Percentiles rank a stretch among this genome's conserved stretches.
Conservation (phyloP, 2,888 invertebrate species). For the Pogonocherus hispidulus region DNA sequence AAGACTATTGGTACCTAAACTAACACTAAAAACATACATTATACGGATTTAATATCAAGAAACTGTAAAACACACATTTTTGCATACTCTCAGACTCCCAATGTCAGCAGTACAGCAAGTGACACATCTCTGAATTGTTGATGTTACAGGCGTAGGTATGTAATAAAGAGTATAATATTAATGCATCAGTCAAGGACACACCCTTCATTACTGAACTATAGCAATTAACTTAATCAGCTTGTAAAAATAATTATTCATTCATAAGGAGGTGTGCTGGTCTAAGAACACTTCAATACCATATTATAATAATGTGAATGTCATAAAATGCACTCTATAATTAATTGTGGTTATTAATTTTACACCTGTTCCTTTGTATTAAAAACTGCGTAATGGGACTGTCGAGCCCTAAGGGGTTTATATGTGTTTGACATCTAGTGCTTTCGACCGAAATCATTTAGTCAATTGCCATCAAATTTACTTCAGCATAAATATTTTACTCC, state of each 20-base stretch:
- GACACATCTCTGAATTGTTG: conserved; percentile 18
- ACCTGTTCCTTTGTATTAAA: conserved; percentile 28
- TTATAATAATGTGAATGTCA: conserved; percentile 37
- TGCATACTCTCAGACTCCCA: no score
- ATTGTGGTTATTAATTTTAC: conserved; percentile 18
- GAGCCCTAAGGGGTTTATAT: neutral
- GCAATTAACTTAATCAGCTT: conserved; percentile 35
- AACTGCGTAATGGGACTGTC: conserved; percentile 23
- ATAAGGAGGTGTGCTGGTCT: conserved; percentile 31
- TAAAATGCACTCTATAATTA: conserved; percentile 31
- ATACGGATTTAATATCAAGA: no score
- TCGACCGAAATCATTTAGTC: conserved; percentile 15
- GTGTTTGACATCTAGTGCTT: conserved; percentile 30
- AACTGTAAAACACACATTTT: no score
- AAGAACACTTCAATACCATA: conserved; percentile 31
- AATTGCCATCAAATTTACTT: conserved; percentile 14
- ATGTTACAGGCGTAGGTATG: conserved; percentile 1
- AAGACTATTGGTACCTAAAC: no score
- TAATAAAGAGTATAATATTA: neutral
- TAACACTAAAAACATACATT: no score
- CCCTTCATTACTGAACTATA: conserved; percentile 44
- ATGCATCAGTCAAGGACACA: conserved; percentile 38
- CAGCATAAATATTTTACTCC: neutral
- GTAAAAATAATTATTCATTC: conserved; percentile 40
- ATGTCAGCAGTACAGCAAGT: neutral